Conservation (phyloP, 2,113 vertebrate genomes). For the Takifugu flavidus region DNA sequence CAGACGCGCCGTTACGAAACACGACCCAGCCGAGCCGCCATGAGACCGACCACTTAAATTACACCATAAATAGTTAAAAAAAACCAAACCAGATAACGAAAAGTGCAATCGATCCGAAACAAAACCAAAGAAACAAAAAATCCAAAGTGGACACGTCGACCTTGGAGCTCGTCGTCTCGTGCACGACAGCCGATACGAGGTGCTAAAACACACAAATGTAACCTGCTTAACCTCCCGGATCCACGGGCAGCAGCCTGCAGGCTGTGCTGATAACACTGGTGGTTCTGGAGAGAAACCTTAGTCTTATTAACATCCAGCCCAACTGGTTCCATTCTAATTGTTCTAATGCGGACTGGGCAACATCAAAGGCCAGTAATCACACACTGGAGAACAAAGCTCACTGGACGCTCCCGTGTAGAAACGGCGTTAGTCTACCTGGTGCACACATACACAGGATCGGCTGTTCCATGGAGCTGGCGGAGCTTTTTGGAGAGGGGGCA, state of each 20-base stretch:
- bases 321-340: slow-evolving; percentile 8
- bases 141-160: slow-evolving; percentile 5
- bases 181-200: slow-evolving; percentile 26
- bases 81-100: slow-evolving; percentile 4
- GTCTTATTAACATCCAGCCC: slow-evolving; percentile 17
- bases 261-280: slow-evolving; percentile 38
- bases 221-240: slow-evolving; percentile 20
- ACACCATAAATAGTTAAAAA: slow-evolving; percentile 59
- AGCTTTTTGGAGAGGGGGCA: slow-evolving; percentile 5
- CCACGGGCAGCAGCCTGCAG: slow-evolving; percentile 50
- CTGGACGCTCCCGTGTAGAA: slow-evolving; percentile 1
- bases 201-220: slow-evolving; percentile 32
- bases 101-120: slow-evolving; percentile 45
- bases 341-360: slow-evolving; percentile 27
- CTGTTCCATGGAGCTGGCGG: slow-evolving; percentile 20
- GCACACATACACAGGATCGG: slow-evolving; percentile 21
- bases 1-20: slow-evolving; percentile 37
- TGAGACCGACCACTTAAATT: slow-evolving; percentile 52
- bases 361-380: slow-evolving; percentile 11
- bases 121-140: slow-evolving; percentile 14
- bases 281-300: slow-evolving; percentile 28
- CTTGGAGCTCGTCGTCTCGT: background rate
- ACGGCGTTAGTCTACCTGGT: slow-evolving; percentile 24
- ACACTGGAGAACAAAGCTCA: slow-evolving; percentile 12
- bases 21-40: slow-evolving; percentile 26